phyloP scores from a whole-genome alignment of 2,888 invertebrate species.

The Leuctra nigra region DNA sequence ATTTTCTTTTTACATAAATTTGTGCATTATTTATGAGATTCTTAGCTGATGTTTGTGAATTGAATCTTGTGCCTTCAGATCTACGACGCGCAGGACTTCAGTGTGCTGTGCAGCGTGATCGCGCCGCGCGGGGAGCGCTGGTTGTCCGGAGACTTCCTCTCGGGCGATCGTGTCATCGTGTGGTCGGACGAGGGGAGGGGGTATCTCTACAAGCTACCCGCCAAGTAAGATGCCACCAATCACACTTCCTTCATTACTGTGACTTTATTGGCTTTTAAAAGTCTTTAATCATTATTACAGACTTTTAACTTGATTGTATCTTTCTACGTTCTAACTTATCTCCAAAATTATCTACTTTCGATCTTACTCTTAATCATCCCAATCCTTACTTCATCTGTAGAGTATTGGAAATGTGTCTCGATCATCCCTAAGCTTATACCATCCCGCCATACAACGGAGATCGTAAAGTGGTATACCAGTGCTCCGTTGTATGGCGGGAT shows the following conservation, averaged over 20 bases:
- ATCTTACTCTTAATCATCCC: background rate
- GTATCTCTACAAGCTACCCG: slow-evolving; percentile 90
- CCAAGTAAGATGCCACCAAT: slow-evolving; percentile 75
- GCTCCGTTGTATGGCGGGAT: no score
- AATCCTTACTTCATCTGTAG: no score
- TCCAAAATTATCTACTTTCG: background rate
- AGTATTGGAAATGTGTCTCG: no score
- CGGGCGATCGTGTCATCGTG: slow-evolving; percentile 84
- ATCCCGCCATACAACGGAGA: no score
- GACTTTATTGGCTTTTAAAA: background rate
- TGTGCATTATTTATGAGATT: no score
- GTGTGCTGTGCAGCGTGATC: slow-evolving; percentile 85
- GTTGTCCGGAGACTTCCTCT: slow-evolving; percentile 92
- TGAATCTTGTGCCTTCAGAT: slow-evolving; percentile 55
- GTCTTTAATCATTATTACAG: background rate
- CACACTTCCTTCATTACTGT: background rate
- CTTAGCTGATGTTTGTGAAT: no score
- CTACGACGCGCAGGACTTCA: slow-evolving; percentile 86
- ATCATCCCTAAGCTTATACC: no score
- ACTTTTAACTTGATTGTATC: background rate
- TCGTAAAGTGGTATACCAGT: no score
- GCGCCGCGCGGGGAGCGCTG: slow-evolving; percentile 87
- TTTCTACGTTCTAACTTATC: background rate
- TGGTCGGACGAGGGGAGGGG: slow-evolving; percentile 97
- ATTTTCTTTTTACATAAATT: no score